Conservation (phyloP, 1,140 invertebrate genomes). For the Goniozus legneri region DNA sequence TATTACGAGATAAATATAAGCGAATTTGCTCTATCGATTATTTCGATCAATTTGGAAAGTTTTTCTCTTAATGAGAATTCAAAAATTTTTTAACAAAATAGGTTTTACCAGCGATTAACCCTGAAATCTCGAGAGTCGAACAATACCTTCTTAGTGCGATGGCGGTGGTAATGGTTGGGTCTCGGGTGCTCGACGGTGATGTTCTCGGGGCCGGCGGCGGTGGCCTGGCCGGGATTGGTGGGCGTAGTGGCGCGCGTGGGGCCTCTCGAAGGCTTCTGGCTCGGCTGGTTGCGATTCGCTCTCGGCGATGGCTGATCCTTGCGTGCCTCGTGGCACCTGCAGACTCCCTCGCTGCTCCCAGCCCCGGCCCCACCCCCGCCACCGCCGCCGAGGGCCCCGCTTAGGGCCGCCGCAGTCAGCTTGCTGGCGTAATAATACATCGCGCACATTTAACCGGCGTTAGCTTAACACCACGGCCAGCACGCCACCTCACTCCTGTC, state of each 20-base stretch:
- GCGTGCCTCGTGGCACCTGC: slow-evolving; percentile 42
- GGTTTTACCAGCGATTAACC: too few species aligned
- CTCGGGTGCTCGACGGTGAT: slow-evolving; percentile 42
- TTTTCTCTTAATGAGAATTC: too few species aligned
- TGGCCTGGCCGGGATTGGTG: slow-evolving; percentile 8
- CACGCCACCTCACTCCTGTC: slow-evolving; percentile 51
- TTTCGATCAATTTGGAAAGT: too few species aligned
- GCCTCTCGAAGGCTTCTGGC: slow-evolving; percentile 27
- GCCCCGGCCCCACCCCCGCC: slow-evolving; percentile 24
- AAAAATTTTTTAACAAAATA: too few species aligned
- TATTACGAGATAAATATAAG: too few species aligned
- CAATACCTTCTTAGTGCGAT: slow-evolving; percentile 46
- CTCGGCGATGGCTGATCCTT: slow-evolving; percentile 24
- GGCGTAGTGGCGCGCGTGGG: slow-evolving; percentile 29
- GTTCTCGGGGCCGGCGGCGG: slow-evolving; percentile 35
- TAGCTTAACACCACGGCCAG: slow-evolving; percentile 50
- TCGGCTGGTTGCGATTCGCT: slow-evolving; percentile 16
- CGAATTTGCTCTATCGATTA: too few species aligned
- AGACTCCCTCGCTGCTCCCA: slow-evolving; percentile 21
- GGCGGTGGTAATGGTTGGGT: slow-evolving; percentile 41
- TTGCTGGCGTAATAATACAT: slow-evolving; percentile 56
- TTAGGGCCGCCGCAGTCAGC: slow-evolving; percentile 55
- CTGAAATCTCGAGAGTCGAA: too few species aligned
- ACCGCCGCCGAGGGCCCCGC: slow-evolving; percentile 34
- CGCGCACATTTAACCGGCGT: slow-evolving; percentile 53